Percentiles rank a stretch among this genome's conserved stretches.
phyloP scores from a whole-genome alignment of 1,140 invertebrate genomes.

The Mya arenaria region DNA sequence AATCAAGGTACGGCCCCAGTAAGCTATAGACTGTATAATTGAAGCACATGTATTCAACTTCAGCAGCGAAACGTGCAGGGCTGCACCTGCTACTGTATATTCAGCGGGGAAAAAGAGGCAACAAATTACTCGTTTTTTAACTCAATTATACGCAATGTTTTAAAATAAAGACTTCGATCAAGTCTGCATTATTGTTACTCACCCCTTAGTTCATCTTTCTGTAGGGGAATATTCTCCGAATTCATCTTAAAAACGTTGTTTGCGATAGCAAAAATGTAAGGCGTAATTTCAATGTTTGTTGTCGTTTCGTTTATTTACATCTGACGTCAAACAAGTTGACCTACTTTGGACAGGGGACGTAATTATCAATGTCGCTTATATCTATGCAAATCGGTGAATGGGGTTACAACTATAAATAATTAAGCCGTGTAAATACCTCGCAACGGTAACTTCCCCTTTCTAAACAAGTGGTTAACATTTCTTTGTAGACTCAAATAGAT shows the following conservation, averaged over 20 bases:
- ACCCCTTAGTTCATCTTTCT: not conserved
- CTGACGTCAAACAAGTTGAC: not conserved
- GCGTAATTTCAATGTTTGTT: not conserved
- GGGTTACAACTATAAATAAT: too few species aligned
- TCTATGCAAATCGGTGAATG: not conserved
- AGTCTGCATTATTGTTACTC: not conserved
- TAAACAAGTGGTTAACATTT: too few species aligned
- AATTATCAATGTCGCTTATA: not conserved
- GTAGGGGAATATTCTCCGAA: not conserved
- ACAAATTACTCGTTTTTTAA: not conserved
- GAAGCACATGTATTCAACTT: not conserved
- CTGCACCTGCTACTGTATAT: not conserved
- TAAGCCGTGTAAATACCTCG: too few species aligned
- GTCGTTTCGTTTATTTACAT: conserved; percentile 5
- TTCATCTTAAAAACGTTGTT: not conserved
- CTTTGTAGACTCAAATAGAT: too few species aligned
- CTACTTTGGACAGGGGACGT: not conserved
- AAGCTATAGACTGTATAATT: not conserved
- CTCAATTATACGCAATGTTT: not conserved
- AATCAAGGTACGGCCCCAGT: not conserved
- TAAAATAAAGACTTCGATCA: not conserved
- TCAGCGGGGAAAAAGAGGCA: not conserved
- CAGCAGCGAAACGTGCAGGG: not conserved
- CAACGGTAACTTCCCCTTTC: too few species aligned
- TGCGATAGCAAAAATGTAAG: not conserved